phyloP scores from a whole-genome alignment of 2,113 vertebrate genomes.

The Balaenoptera acutorostrata region DNA sequence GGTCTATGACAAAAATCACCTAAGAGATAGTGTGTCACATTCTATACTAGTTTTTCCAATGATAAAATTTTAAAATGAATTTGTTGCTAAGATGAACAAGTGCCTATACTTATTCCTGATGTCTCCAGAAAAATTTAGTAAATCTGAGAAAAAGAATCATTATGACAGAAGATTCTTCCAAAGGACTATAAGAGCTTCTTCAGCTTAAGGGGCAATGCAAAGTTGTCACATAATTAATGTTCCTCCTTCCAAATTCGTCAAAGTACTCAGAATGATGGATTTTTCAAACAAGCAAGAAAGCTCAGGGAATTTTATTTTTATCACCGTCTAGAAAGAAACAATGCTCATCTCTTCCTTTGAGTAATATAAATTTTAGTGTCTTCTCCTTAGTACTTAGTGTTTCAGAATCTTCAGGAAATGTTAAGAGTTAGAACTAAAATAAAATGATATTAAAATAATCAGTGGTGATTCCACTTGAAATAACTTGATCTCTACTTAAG shows the following conservation, averaged over 20 bases:
- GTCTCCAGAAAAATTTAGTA: background rate
- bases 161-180: background rate
- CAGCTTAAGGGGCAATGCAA: background rate
- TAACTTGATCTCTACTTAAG: background rate
- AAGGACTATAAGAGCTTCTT: background rate
- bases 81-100: background rate
- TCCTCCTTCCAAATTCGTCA: background rate
- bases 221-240: background rate
- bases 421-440: conserved; percentile 43
- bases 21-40: background rate
- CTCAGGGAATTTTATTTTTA: conserved; percentile 38
- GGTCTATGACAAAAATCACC: background rate
- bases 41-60: background rate
- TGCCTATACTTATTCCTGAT: background rate
- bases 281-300: conserved; percentile 26
- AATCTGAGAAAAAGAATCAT: background rate
- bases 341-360: conserved; percentile 30
- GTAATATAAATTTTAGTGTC: conserved; percentile 31
- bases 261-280: background rate
- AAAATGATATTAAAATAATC: conserved; percentile 30
- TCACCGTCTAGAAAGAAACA: conserved; percentile 32
- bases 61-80: background rate
- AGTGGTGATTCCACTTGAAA: conserved; percentile 8
- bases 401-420: conserved; percentile 30
- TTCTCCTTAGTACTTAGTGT: conserved; percentile 17